A percentile compares a stretch with the other conserved stretches of the same genome.
Conservation (phyloP, 2,113 vertebrate genomes). For the Cariama cristata region DNA sequence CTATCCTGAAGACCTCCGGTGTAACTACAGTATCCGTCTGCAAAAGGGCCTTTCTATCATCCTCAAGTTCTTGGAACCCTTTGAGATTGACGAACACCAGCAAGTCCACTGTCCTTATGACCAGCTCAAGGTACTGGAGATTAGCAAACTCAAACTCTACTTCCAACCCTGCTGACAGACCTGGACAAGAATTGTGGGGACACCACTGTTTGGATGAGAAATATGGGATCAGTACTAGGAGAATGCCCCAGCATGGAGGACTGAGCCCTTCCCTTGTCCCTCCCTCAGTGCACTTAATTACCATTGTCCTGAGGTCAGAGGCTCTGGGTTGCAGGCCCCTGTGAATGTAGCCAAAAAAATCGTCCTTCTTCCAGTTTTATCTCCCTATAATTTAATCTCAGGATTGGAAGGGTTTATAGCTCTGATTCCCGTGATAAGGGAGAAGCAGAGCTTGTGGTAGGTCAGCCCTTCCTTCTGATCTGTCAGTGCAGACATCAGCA, state of each 20-base stretch:
- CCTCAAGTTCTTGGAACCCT: constrained; percentile 76
- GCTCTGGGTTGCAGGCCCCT: neutral
- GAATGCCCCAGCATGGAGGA: neutral
- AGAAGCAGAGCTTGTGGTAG: neutral
- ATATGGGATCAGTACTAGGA: neutral
- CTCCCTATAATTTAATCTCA: neutral
- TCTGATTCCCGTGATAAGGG: neutral
- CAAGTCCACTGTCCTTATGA: constrained; percentile 81
- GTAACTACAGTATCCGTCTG: constrained; percentile 82
- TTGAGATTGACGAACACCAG: constrained; percentile 83
- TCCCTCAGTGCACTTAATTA: neutral
- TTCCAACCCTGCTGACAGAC: neutral
- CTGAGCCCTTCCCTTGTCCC: neutral
- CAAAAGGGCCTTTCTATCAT: constrained; percentile 71
- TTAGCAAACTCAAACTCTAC: neutral
- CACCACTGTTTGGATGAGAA: neutral
- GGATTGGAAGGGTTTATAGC: neutral
- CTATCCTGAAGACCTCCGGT: constrained; percentile 76
- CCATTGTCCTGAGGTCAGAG: neutral
- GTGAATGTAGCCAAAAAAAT: neutral
- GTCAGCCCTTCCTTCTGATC: neutral
- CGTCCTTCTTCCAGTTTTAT: neutral
- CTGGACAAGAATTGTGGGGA: neutral
- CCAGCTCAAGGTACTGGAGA: constrained; percentile 77
- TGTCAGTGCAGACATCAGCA: neutral